Evolutionary conservation across 2,797 vertebrate species (phyloP), one percentile per base, ranked within the genome.

Genomic region (Microctenopoma lineatum): DNA sequence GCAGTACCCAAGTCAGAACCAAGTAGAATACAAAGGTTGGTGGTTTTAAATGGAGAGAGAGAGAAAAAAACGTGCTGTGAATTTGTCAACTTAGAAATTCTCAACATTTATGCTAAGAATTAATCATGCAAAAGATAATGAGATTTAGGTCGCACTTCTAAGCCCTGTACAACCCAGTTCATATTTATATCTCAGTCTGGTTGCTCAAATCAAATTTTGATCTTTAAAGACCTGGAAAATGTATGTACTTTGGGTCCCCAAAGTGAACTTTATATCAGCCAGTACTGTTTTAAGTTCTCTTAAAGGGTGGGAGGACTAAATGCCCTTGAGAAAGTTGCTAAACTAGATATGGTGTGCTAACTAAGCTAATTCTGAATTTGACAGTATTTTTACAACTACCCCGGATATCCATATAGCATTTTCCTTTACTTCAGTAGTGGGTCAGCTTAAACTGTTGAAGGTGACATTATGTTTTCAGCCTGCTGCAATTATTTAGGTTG

Each of bases 281-380:
- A 25, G 39, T 29, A 21, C 32, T 72, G 48, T 53, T 59, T 83
- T 77, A 73, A 60, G 66, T 47, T 76, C 39, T 59, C 34, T 7
- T 50, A 29, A 56, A 38, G 27, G 9, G 51, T 34, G 39, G 13
- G 34, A 44, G 62, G 58, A 63, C 66, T 73, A 21, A 81, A 66
- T 45, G 75, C 48, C 82, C 82, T 84, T 81, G 59, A 75, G 53
- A 79, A 80, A 81, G 62, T 27, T 85, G 77, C 73, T 86, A 84
- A 72, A 66, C 55, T 59, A 68, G 67, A 60, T 16, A 53, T 32
- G 26, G 16, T 36, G 57, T 26, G n/a, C 50, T 50, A 73, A 58
- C 68, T 61, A n/a, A n/a, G n/a, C n/a, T n/a, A 56, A 79, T 58
- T 73, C 14, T 56, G 34, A 63, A 44, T 55, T 1, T 54, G 38